Evolutionary conservation across 2,888 invertebrate species (phyloP), one percentile per base, ranked within the genome.

Genomic region (Leptopilina drosophilae): DNA sequence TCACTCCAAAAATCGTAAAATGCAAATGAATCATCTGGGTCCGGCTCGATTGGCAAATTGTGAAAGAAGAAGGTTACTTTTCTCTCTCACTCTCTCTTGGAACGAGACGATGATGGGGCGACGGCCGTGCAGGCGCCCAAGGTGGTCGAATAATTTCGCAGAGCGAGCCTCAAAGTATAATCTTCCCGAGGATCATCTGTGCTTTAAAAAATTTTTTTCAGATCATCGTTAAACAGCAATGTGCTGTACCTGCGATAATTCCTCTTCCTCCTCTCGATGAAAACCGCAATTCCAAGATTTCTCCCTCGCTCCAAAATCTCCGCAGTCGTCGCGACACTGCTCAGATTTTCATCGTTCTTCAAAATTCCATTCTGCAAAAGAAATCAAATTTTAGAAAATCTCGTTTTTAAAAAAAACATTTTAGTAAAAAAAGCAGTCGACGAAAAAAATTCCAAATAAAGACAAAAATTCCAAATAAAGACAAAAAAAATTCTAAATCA

Each of bases 81-180:
- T 42, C 42, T 78, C 77, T 9, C 33, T 49, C 49, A 11, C 49
- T 49, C 11, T 49, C 11, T 11, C 12, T 11, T 11, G 76, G 64
- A 53, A 77, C 67, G 80, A 81, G 73, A 66, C 53, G 69, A 69
- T 42, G 42, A 33, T 82, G 56, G 66, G 20, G 80, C 79, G 85
- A 86, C 86, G 86, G 86, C 86, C 86, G 85, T 84, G 85, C 86
- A 87, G 88, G 89, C 90, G 89, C 90, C 90, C 90, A 91, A 91
- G 91, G 91, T 91, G 91, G 91, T 91, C 91, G 91, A 86, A 91
- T 90, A 91, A 91, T 91, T 91, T 91, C 87, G 89, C 87, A 87
- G 83, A 83, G 20, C 20, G 33, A 33, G 84, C 85, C 87, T 85
- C 84, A 85, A 86, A 88, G 11, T 9, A 88, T 83, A 85, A 88